Conservation (phyloP, 2,797 vertebrate genomes). For the Chiloscyllium punctatum region DNA sequence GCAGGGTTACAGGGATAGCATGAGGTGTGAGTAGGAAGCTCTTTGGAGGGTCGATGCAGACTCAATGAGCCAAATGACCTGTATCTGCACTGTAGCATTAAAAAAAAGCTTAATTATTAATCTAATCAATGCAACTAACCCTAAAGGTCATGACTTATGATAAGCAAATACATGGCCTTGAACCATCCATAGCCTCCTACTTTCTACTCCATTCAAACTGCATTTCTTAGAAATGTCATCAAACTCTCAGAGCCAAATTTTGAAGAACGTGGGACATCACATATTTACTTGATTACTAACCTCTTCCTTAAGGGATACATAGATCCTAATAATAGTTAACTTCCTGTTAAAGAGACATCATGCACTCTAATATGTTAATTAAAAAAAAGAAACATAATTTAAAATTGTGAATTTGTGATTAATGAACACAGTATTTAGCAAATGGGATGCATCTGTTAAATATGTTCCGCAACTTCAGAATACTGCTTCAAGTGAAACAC, state of each 20-base stretch:
- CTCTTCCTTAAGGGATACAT: background rate
- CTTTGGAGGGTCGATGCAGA: no score
- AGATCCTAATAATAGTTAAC: background rate
- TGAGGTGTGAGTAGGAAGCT: no score
- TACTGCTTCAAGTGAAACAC: background rate
- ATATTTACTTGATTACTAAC: background rate
- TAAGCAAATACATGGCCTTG: background rate
- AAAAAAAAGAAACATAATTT: background rate
- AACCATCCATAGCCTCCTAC: background rate
- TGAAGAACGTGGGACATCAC: background rate
- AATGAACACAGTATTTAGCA: background rate
- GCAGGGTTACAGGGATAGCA: no score
- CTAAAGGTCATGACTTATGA: background rate
- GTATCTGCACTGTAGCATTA: no score
- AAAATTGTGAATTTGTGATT: constrained; percentile 14
- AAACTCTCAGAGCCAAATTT: background rate
- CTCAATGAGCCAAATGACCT: no score
- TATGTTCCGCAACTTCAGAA: background rate
- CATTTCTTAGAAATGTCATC: background rate
- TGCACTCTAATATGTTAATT: background rate
- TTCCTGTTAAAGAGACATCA: background rate
- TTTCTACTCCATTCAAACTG: background rate
- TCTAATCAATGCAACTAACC: background rate
- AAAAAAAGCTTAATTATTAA: background rate
- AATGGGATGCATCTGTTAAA: constrained; percentile 6